A percentile compares a stretch with the other conserved stretches of the same genome.
Evolutionary conservation across 2,113 vertebrate species (phyloP).

Genomic region (Tachysurus vachellii): DNA sequence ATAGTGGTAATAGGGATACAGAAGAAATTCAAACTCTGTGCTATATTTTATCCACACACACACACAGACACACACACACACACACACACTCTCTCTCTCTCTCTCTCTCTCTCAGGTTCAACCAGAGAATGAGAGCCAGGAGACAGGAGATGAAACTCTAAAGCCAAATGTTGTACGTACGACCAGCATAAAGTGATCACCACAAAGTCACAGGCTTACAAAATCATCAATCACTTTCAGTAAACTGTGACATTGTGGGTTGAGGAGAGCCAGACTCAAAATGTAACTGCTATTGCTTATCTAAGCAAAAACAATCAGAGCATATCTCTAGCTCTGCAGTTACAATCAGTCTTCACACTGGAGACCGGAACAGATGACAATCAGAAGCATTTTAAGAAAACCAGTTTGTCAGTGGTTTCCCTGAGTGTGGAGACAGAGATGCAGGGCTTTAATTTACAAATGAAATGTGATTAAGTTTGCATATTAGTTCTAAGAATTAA

Average conservation of each 20-base stretch:
- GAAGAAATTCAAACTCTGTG: neutral
- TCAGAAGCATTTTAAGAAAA: neutral
- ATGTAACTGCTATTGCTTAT: neutral
- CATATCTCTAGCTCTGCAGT: neutral
- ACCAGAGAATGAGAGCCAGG: constrained; percentile 15
- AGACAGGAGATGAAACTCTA: neutral
- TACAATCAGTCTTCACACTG: neutral
- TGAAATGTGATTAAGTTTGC: neutral
- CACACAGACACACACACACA: constrained; percentile 6
- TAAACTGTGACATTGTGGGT: neutral
- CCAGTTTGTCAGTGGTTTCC: neutral
- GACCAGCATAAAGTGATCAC: neutral
- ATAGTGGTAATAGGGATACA: neutral
- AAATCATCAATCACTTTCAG: neutral
- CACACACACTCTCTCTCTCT: too few relatives aligned
- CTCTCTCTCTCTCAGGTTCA: too few relatives aligned
- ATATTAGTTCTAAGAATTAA: neutral
- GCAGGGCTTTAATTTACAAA: neutral
- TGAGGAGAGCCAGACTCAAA: neutral
- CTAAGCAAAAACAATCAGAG: neutral
- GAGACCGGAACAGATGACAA: neutral
- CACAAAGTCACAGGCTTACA: neutral
- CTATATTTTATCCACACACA: constrained; percentile 17
- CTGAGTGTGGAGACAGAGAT: neutral
- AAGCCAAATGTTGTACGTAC: neutral